A percentile compares a stretch with the other conserved stretches of the same genome.
phyloP scores from a whole-genome alignment of 2,888 invertebrate genomes.

The Gisinianus flammeolus region DNA sequence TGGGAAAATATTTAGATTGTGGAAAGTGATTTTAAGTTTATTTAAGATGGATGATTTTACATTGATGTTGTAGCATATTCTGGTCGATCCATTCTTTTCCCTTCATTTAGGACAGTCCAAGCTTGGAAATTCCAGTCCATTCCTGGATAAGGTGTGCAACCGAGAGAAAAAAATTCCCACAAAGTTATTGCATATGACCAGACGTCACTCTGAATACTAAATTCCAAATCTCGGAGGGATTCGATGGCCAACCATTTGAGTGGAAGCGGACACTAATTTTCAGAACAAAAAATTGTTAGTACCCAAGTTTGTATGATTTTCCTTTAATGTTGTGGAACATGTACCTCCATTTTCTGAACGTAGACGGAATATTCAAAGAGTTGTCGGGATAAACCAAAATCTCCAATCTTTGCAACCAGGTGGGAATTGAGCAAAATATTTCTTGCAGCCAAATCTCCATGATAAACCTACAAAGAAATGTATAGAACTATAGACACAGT shows the following conservation, averaged over 20 bases:
- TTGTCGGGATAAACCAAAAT: conserved; percentile 19
- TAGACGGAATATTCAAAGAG: conserved; percentile 11
- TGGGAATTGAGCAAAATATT: conserved; percentile 8
- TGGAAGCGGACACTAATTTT: conserved; percentile 36
- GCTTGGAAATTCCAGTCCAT: conserved; percentile 38
- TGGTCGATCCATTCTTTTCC: conserved; percentile 35
- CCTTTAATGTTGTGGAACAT: too few relatives aligned
- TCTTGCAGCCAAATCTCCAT: conserved; percentile 31
- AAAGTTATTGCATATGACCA: conserved; percentile 36
- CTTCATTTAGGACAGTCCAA: conserved; percentile 24
- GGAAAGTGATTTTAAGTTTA: too few relatives aligned
- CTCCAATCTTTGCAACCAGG: conserved; percentile 27
- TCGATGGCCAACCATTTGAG: conserved; percentile 43
- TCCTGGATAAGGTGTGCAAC: conserved; percentile 32
- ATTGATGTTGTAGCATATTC: conserved; percentile 7
- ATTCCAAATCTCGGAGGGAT: conserved; percentile 37
- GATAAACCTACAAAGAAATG: too few relatives aligned
- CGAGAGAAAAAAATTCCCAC: conserved; percentile 41
- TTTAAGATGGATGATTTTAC: too few relatives aligned
- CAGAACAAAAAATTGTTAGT: too few relatives aligned
- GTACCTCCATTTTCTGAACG: conserved; percentile 11
- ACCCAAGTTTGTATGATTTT: not conserved
- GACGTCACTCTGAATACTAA: conserved; percentile 36
- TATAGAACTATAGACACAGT: too few relatives aligned
- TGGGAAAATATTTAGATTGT: too few relatives aligned